Evolutionary conservation across 2,888 invertebrate species (phyloP).

Genomic region (Dolomedes plantarius): DNA sequence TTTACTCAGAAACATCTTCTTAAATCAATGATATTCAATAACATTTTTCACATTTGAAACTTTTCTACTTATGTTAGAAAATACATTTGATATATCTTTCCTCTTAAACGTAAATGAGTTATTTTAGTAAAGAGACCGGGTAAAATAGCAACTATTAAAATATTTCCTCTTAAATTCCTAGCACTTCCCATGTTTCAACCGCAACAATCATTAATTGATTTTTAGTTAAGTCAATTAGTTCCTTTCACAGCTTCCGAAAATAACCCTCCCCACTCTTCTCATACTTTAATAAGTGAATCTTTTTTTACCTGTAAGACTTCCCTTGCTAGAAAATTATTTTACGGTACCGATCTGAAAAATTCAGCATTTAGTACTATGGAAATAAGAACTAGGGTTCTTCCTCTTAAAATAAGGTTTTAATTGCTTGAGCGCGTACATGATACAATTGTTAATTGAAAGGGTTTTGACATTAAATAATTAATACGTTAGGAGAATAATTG

Average conservation of each 20-base stretch:
- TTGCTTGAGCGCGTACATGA: conserved; percentile 12
- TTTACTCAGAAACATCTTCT: no score
- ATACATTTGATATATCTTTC: no score
- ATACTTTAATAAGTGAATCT: conserved; percentile 23
- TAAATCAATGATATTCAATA: no score
- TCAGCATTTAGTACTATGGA: background rate
- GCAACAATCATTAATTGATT: conserved; percentile 55
- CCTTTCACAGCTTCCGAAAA: conserved; percentile 26
- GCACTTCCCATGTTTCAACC: conserved; percentile 42
- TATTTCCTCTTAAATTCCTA: conserved; percentile 8
- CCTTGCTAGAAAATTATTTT: conserved; percentile 12
- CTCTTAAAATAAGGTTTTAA: conserved; percentile 24
- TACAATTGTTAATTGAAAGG: conserved; percentile 39
- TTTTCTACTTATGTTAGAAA: no score
- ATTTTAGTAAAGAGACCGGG: background rate
- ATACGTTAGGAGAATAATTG: no score
- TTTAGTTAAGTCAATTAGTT: conserved; percentile 56
- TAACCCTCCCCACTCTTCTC: conserved; percentile 20
- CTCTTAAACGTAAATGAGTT: background rate
- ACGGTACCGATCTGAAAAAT: background rate
- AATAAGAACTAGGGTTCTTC: conserved; percentile 1
- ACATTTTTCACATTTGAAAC: no score
- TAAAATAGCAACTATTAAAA: conserved; percentile 42
- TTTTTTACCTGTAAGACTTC: background rate
- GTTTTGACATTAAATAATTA: background rate